Percentiles rank a stretch among this genome's conserved stretches.
These are phyloP conservation scores for Ctenomys sociabilis DNA, from an alignment of 2,113 vertebrate species.

Conservation along the genomic window DNA sequence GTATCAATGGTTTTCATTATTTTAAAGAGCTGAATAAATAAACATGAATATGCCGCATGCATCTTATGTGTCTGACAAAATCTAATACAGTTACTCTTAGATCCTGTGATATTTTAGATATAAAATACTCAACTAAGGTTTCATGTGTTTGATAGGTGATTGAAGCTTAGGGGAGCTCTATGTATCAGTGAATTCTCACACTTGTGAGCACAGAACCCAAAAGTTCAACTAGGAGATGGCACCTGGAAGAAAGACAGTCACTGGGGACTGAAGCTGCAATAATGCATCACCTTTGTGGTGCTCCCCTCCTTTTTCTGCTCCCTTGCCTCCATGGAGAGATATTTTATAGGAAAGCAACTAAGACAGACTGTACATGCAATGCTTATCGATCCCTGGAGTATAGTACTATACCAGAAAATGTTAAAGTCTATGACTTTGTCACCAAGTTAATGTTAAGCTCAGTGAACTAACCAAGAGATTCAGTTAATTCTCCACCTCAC, in stretches of 20 bases:
- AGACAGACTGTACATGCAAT: background rate
- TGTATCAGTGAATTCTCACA: background rate
- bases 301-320: background rate
- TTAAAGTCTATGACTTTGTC: constrained; percentile 1
- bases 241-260: background rate
- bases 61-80: background rate
- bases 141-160: background rate
- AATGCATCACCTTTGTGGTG: background rate
- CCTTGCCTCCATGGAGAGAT: background rate
- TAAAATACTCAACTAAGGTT: background rate
- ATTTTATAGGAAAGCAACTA: background rate
- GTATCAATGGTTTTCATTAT: background rate
- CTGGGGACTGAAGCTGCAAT: no score
- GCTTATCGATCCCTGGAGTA: background rate
- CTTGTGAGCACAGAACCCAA: background rate
- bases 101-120: background rate
- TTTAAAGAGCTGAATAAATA: constrained; percentile 7
- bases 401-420: background rate
- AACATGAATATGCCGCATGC: background rate
- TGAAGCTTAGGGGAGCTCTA: background rate
- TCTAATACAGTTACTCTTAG: background rate
- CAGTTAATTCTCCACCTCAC: background rate
- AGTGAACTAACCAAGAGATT: background rate
- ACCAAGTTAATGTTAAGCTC: constrained; percentile 8
- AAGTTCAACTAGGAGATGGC: background rate